These are phyloP conservation scores for Nesometra sesokonis DNA, from an alignment of 35 echinoderm and acorn worm genomes.

Conservation along the genomic window DNA sequence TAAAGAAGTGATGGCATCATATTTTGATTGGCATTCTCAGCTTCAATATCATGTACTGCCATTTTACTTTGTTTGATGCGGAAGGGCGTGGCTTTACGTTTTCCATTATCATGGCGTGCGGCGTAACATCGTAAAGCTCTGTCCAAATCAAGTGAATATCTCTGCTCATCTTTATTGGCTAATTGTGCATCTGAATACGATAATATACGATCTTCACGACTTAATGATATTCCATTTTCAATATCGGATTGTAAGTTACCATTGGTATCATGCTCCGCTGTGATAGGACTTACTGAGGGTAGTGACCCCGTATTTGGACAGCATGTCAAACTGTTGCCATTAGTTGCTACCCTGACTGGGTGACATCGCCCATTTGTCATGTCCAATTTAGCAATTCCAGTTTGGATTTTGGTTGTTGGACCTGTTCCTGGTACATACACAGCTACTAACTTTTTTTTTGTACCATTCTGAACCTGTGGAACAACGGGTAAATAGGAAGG, in stretches of 20 bases:
- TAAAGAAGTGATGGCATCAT: background rate
- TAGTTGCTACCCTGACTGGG: slow-evolving; percentile 49
- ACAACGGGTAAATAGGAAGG: slow-evolving; percentile 66
- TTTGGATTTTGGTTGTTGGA: slow-evolving; percentile 74
- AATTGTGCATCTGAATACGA: slow-evolving; percentile 35
- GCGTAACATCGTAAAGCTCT: background rate
- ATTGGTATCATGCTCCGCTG: slow-evolving; percentile 5
- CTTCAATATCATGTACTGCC: slow-evolving; percentile 21
- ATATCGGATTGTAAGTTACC: background rate
- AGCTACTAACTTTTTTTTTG: slow-evolving; percentile 87
- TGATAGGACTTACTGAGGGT: background rate
- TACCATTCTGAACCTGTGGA: slow-evolving; percentile 35
- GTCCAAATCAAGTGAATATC: background rate
- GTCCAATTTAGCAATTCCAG: slow-evolving; percentile 88
- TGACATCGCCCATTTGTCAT: slow-evolving; percentile 57
- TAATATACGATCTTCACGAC: slow-evolving; percentile 17
- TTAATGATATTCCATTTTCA: slow-evolving; percentile 7
- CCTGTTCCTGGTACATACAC: slow-evolving; percentile 84
- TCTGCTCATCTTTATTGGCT: slow-evolving; percentile 1
- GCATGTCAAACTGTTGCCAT: slow-evolving; percentile 22
- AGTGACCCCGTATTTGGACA: background rate
- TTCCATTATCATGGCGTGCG: slow-evolving; percentile 20
- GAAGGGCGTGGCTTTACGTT: slow-evolving; percentile 34
- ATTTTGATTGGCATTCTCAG: slow-evolving; percentile 6
- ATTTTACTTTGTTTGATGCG: slow-evolving; percentile 26